These are phyloP conservation scores for Meiosimyza decipiens DNA, from an alignment of 2,888 invertebrate genomes.

Conservation along the genomic window DNA sequence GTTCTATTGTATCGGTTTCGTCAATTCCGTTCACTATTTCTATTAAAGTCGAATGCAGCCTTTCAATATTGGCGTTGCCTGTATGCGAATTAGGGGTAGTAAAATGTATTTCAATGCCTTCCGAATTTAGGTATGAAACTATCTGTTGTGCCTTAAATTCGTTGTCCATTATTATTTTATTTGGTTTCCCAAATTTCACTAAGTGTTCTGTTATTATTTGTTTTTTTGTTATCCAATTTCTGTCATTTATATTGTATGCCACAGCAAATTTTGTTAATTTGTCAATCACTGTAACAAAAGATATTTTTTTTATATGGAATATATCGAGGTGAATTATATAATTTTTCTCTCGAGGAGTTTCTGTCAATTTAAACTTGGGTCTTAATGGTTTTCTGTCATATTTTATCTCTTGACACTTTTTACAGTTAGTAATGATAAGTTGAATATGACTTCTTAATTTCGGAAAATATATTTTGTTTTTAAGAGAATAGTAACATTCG, in stretches of 20 bases:
- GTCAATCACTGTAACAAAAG: slow-evolving; percentile 39
- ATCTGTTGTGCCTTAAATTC: slow-evolving; percentile 37
- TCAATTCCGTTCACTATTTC: no score
- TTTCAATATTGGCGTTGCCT: no score
- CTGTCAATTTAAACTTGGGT: slow-evolving; percentile 19
- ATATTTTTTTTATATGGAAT: slow-evolving; percentile 31
- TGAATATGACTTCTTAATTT: slow-evolving; percentile 42
- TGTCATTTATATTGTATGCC: slow-evolving; percentile 24
- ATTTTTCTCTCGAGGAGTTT: slow-evolving; percentile 33
- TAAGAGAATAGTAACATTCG: neutral
- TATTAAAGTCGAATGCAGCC: no score
- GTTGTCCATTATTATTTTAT: slow-evolving; percentile 38
- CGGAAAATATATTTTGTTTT: slow-evolving; percentile 13
- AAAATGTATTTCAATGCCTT: slow-evolving; percentile 27
- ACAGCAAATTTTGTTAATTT: slow-evolving; percentile 36
- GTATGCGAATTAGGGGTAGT: slow-evolving; percentile 36
- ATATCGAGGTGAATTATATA: slow-evolving; percentile 34
- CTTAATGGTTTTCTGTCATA: slow-evolving; percentile 41
- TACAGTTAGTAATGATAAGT: slow-evolving; percentile 39
- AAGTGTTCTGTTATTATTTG: slow-evolving; percentile 28
- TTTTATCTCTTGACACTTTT: slow-evolving; percentile 33
- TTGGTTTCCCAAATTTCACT: slow-evolving; percentile 41
- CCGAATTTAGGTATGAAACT: slow-evolving; percentile 28
- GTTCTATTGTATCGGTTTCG: slow-evolving; percentile 19
- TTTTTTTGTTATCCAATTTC: neutral